These are phyloP conservation scores for Molanna angustata DNA, from an alignment of 2,888 invertebrate species.

Conservation along the genomic window DNA sequence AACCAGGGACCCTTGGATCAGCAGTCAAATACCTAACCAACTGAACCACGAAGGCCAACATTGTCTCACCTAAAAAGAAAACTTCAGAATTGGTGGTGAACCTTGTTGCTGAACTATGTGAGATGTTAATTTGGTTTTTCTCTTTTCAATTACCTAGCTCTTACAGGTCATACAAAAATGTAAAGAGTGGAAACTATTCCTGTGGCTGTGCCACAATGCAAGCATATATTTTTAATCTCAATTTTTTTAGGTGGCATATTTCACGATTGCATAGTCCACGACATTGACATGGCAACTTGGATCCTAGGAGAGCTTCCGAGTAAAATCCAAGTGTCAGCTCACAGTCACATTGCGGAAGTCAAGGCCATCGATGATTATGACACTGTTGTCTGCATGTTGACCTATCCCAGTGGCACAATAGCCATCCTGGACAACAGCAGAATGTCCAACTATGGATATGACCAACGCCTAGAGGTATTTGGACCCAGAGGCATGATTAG, in stretches of 20 bases:
- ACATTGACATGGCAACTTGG: slow-evolving; percentile 65
- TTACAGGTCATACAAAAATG: too few species aligned
- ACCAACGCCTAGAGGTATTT: slow-evolving; percentile 65
- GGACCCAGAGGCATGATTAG: slow-evolving; percentile 58
- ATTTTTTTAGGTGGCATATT: slow-evolving; percentile 59
- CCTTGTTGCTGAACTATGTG: too few species aligned
- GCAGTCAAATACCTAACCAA: too few species aligned
- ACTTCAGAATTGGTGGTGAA: too few species aligned
- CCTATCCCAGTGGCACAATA: slow-evolving; percentile 62
- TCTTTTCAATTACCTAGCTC: too few species aligned
- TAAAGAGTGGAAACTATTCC: too few species aligned
- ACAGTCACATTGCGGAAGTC: slow-evolving; percentile 59
- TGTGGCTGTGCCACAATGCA: too few species aligned
- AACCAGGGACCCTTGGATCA: too few species aligned
- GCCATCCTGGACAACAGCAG: slow-evolving; percentile 63
- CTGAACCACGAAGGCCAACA: too few species aligned
- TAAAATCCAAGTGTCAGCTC: slow-evolving; percentile 53
- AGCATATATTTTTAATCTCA: too few species aligned
- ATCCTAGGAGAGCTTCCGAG: slow-evolving; percentile 60
- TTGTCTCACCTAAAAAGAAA: too few species aligned
- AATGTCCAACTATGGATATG: slow-evolving; percentile 63
- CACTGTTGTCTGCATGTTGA: slow-evolving; percentile 57
- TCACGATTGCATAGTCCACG: slow-evolving; percentile 68
- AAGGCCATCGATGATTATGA: slow-evolving; percentile 62
- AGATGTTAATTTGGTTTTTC: too few species aligned